Evolutionary conservation across 2,113 vertebrate species (phyloP), one percentile per base, ranked within the genome.

Genomic region (Poeciliopsis prolifica): DNA sequence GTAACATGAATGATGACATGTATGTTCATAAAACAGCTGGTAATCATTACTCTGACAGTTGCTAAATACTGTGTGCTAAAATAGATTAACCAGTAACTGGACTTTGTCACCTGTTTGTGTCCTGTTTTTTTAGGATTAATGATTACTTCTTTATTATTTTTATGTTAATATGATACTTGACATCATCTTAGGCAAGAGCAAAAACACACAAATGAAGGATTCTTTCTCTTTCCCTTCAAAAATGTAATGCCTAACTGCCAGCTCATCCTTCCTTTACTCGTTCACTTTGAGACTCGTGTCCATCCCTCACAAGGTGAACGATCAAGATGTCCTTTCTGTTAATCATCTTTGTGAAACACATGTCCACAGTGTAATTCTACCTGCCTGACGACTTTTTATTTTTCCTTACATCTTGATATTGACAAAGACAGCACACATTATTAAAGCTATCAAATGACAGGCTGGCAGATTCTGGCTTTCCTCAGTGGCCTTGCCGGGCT

Each of bases 391-490:
- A 37, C 44, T 14, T 68, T 77, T 86, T 73, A 73, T 86, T 79
- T 77, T 40, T 73, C 63, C 31, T 28, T n/a, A 28, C 68, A 78
- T 78, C 42, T 58, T 54, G 6, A 73, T 79, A 72, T 28, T 51
- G 1, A 37, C 11, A 69, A 83, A 85, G 63, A 73, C 37, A 58
- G 4, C 61, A 69, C 33, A 79, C 29, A 66, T 58, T 74, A 62
- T 31, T 70, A 35, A 61, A 79, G 61, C 7, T 29, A 44, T 67
- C 72, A 78, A 84, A 98, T 98, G 97, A 90, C 94, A 83, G 85
- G 87, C 77, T 85, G 94, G 76, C 96, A 98, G 94, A 98, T 98
- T 88, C 62, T 95, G 72, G 96, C 95, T 69, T 94, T 98, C 65
- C 67, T 96, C 81, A 92, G 95, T 19, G 95, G 96, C 31, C 81